Evolutionary conservation across 2,113 vertebrate genomes (phyloP), one percentile per base, ranked within the genome.

Genomic region (Urocitellus parryii): DNA sequence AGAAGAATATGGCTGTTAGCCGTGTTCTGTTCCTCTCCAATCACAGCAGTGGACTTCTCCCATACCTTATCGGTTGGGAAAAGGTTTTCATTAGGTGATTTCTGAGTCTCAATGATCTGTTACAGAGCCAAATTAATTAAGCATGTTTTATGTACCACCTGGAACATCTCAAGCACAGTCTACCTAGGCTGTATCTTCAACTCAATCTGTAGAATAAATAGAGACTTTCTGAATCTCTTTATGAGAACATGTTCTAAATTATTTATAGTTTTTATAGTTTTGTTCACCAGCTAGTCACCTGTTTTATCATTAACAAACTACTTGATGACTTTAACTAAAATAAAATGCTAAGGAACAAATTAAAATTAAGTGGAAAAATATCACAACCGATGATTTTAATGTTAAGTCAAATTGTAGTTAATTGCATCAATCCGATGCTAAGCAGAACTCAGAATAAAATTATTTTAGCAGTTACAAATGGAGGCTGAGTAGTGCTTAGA

Each of bases 361-460:
- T 17, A 51, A 76, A 92, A 83, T 32, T 61, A 32, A 67, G 68
- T 70, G 17, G 58, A 76, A 95, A 51, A 87, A 91, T 32, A 96
- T 61, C 17, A 22, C 24, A 74, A 37, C 37, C 85, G 39, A 58
- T 85, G 45, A 72, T 58, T 48, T 82, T 89, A 77, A 18, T 67
- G 5, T 93, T 87, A 84, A 5, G 32, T 76, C 16, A n/a, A 42
- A 16, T 53, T 63, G 5, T 53, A n/a, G 56, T 84, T 68, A 76
- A 89, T 24, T 51, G 48, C 90, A 45, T 86, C 27, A 25, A 32
- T 73, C 16, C 24, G 56, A n/a, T 86, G 22, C 22, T 78, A 94
- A 90, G 22, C 18, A 34, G 72, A 48, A 92, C 88, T 87, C 27
- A 72, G 58, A 92, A 39, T 84, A 56, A 45, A 78, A 58, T 72